Conservation (phyloP, 2,113 vertebrate species). For the Anas platyrhynchos region DNA sequence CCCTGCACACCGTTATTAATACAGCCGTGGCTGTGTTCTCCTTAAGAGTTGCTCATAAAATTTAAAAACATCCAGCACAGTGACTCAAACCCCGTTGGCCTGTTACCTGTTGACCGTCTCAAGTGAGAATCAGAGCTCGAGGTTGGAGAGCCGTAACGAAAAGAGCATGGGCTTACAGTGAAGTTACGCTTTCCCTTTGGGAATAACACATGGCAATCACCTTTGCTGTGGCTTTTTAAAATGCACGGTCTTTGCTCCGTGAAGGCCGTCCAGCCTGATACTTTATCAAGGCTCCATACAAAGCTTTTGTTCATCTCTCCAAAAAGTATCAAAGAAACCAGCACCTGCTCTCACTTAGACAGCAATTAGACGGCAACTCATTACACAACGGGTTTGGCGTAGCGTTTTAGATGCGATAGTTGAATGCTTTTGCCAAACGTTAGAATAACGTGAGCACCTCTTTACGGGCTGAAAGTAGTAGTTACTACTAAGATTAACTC, state of each 20-base stretch:
- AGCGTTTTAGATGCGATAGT: not conserved
- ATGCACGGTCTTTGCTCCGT: accelerated
- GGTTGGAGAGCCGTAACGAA: not conserved
- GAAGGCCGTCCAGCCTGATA: not conserved
- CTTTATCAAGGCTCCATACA: not conserved
- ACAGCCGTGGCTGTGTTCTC: not conserved
- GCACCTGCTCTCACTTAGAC: not conserved
- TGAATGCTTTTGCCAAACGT: not conserved
- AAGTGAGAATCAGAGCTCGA: not conserved
- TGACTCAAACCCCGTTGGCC: not conserved
- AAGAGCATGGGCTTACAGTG: not conserved
- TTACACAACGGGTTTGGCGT: not conserved
- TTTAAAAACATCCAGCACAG: not conserved
- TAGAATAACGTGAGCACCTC: not conserved
- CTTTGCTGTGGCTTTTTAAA: not conserved
- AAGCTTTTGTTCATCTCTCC: not conserved
- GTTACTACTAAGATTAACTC: not conserved
- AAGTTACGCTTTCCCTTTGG: not conserved
- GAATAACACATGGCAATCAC: not conserved
- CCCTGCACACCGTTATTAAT: not conserved
- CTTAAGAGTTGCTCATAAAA: not conserved
- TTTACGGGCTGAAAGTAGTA: not conserved
- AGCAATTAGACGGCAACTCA: not conserved
- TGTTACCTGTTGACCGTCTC: not conserved
- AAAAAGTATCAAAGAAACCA: not conserved